Percentiles rank a stretch among this genome's conserved stretches.
Conservation (phyloP, 1,140 invertebrate species). For the Oedothorax gibbosus region DNA sequence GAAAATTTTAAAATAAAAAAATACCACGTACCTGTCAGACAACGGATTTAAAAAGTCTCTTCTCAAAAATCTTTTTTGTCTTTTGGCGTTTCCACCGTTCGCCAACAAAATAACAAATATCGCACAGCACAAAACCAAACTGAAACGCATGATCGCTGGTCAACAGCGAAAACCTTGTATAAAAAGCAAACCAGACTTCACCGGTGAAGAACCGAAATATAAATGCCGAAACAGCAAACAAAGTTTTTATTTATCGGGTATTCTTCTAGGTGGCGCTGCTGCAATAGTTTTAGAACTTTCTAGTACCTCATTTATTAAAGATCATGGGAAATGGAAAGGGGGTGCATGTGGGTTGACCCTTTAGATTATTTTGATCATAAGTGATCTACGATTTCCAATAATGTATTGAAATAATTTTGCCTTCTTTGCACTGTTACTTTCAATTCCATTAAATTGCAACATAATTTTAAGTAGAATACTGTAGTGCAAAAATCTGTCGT, state of each 20-base stretch:
- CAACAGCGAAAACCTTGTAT: background rate
- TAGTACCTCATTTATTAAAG: background rate
- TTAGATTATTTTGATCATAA: no score
- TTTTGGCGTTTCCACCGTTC: background rate
- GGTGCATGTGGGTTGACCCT: no score
- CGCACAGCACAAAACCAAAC: background rate
- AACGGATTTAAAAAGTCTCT: constrained; percentile 31
- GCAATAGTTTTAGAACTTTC: constrained; percentile 12
- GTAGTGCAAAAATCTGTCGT: no score
- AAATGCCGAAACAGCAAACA: background rate
- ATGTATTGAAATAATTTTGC: no score
- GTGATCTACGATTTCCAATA: no score
- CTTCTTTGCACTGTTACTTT: no score
- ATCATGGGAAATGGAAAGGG: no score
- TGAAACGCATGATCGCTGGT: constrained; percentile 30
- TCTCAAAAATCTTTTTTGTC: constrained; percentile 37
- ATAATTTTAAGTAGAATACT: no score
- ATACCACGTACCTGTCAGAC: constrained; percentile 11
- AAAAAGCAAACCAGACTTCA: background rate
- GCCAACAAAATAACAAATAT: background rate
- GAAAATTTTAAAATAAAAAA: background rate
- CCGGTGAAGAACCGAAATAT: background rate
- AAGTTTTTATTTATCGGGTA: background rate
- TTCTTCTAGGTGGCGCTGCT: constrained; percentile 21
- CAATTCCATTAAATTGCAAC: no score